Conservation (phyloP, 2,888 invertebrate species). For the Hipparchia sbordonii region DNA sequence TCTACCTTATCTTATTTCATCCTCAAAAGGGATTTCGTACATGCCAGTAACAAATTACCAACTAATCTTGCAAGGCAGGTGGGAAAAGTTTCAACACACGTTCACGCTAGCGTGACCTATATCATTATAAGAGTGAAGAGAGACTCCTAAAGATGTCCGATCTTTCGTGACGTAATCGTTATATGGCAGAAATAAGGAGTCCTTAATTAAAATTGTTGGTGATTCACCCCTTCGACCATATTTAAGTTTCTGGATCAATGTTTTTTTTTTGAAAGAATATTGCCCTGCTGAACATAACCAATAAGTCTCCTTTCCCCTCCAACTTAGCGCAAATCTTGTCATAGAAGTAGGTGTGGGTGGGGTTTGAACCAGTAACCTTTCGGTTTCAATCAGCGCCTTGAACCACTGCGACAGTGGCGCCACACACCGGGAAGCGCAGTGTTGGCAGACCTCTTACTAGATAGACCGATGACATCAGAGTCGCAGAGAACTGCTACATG, state of each 20-base stretch:
- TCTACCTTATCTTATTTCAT: not conserved
- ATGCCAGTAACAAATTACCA: conserved; percentile 14
- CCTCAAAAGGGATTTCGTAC: not conserved
- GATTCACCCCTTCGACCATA: conserved; percentile 12
- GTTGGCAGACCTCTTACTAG: no score
- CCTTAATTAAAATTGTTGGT: conserved; percentile 24
- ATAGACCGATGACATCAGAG: no score
- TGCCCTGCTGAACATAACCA: no score
- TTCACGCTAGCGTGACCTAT: conserved; percentile 27
- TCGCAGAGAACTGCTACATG: no score
- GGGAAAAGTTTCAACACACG: conserved; percentile 18
- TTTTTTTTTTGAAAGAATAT: not conserved
- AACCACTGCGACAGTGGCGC: no score
- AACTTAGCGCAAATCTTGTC: no score
- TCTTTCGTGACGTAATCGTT: conserved; percentile 19
- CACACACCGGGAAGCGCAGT: no score
- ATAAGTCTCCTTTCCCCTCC: no score
- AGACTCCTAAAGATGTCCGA: conserved; percentile 14
- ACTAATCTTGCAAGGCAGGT: conserved; percentile 2
- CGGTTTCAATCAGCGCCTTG: no score
- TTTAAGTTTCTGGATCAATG: not conserved
- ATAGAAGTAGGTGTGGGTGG: no score
- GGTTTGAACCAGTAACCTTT: no score
- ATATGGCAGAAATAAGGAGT: conserved; percentile 20
- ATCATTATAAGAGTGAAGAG: conserved; percentile 19